phyloP scores from a whole-genome alignment of 2,888 invertebrate species.

The Tetropium fuscum region DNA sequence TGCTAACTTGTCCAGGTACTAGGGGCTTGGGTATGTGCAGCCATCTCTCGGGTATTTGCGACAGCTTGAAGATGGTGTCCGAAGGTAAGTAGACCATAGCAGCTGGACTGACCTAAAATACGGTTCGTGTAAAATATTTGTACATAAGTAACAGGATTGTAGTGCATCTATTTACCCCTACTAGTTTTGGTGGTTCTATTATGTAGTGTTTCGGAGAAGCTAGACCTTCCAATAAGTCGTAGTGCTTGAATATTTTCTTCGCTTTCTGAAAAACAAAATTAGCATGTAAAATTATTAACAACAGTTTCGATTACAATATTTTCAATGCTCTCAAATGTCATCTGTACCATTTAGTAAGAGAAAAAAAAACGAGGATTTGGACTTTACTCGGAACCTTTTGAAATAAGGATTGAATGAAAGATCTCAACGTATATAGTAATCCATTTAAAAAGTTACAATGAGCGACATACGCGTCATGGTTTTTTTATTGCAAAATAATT shows the following conservation, averaged over 20 bases:
- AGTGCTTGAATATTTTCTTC: conserved; percentile 42
- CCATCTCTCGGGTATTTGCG: conserved; percentile 42
- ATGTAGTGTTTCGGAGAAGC: conserved; percentile 45
- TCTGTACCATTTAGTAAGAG: no score
- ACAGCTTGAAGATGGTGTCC: conserved; percentile 43
- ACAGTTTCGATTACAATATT: no score
- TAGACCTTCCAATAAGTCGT: conserved; percentile 40
- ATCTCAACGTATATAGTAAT: no score
- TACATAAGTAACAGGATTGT: conserved; percentile 3
- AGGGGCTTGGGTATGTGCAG: conserved; percentile 42
- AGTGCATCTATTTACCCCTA: conserved; percentile 35
- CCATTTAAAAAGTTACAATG: no score
- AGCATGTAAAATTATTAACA: no score
- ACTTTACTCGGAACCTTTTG: no score
- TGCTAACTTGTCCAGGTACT: conserved; percentile 45
- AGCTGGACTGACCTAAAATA: conserved; percentile 39
- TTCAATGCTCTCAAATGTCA: no score
- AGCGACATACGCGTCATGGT: no score
- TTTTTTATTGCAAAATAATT: no score
- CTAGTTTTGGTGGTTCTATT: conserved; percentile 35
- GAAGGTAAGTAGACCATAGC: conserved; percentile 50
- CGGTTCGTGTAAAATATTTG: not conserved
- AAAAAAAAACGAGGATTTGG: no score
- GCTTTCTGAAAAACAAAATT: conserved; percentile 34
- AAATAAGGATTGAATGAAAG: no score